These are phyloP conservation scores for Cyclina sinensis DNA, from an alignment of 1,140 invertebrate genomes.

Conservation along the genomic window DNA sequence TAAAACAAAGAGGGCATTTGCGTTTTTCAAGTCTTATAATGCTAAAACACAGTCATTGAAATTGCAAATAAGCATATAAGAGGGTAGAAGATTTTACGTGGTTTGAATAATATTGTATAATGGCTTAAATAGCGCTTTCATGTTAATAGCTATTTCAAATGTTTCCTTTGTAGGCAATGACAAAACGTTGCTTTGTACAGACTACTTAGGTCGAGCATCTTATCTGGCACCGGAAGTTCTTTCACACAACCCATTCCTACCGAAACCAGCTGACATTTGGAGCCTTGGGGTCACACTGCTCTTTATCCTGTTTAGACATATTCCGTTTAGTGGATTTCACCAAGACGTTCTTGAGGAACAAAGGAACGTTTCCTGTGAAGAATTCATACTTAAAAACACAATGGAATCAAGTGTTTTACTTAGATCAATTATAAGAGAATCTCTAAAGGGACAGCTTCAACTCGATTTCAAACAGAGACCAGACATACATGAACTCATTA, in stretches of 20 bases:
- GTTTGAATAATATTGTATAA: too few species aligned
- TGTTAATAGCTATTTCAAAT: too few species aligned
- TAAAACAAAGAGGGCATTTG: too few species aligned
- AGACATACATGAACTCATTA: conserved; percentile 28
- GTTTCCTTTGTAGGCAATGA: conserved; percentile 6
- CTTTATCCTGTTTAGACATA: conserved; percentile 65
- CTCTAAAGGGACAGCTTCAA: background rate
- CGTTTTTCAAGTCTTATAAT: too few species aligned
- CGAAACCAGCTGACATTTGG: conserved; percentile 75
- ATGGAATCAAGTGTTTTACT: background rate
- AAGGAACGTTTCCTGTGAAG: conserved; percentile 8
- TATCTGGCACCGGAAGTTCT: conserved; percentile 76
- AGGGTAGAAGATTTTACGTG: too few species aligned
- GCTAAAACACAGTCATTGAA: too few species aligned
- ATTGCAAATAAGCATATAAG: too few species aligned
- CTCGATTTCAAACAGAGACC: background rate
- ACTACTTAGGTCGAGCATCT: conserved; percentile 72
- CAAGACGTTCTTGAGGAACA: conserved; percentile 46
- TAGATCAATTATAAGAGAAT: background rate
- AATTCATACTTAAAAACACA: conserved; percentile 3
- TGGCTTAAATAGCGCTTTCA: too few species aligned
- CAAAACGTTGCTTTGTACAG: conserved; percentile 64
- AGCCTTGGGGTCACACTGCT: conserved; percentile 69
- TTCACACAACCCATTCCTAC: conserved; percentile 59
- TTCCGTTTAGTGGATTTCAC: conserved; percentile 55